Evolutionary conservation across 2,113 vertebrate species (phyloP).

Genomic region (Heteronetta atricapilla): DNA sequence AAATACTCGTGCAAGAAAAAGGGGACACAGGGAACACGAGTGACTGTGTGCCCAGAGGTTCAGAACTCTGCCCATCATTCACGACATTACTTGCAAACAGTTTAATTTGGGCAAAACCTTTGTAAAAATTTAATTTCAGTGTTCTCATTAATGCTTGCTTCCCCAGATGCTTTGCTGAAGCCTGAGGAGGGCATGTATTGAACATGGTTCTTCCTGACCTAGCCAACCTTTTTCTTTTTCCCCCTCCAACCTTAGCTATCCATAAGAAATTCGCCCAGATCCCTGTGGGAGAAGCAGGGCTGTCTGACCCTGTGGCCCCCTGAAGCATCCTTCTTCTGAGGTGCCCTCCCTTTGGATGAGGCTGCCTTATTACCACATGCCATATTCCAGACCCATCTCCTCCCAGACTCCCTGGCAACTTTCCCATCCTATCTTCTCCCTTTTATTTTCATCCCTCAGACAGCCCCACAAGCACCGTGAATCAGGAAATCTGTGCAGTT

Average conservation of each 20-base stretch:
- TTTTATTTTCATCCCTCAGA: neutral
- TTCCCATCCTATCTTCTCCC: neutral
- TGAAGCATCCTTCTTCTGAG: neutral
- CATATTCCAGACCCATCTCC: neutral
- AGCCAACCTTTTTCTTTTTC: neutral
- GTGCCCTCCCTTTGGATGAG: neutral
- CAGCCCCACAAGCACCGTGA: neutral
- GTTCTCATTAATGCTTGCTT: neutral
- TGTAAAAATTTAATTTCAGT: neutral
- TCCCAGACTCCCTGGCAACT: neutral
- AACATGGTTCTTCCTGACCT: neutral
- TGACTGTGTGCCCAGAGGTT: neutral
- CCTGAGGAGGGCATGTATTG: fast-evolving
- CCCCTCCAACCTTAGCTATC: neutral
- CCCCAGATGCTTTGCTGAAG: neutral
- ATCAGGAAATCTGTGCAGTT: neutral
- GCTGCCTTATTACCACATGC: neutral
- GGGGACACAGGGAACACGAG: neutral
- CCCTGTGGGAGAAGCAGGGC: neutral
- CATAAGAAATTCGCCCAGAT: neutral
- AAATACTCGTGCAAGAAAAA: neutral
- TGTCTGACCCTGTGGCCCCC: neutral
- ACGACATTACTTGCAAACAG: neutral
- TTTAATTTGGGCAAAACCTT: neutral
- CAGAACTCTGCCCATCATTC: neutral